phyloP scores from a whole-genome alignment of 2,113 vertebrate species.

The Haemorhous mexicanus region DNA sequence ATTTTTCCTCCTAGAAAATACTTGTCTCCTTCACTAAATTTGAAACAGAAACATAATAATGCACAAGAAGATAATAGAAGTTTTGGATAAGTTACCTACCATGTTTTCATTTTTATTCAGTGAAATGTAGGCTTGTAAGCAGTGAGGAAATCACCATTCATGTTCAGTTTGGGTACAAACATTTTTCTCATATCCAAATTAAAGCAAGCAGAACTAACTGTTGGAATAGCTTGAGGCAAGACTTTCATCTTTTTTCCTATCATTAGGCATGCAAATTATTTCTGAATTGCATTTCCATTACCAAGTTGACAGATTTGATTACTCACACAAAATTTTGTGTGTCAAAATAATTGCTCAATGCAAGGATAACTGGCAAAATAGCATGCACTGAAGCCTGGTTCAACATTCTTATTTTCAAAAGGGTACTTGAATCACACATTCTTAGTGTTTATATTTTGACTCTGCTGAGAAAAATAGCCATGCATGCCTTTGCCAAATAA shows the following conservation, averaged over 20 bases:
- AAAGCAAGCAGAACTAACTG: slow-evolving; percentile 31
- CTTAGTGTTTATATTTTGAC: not conserved
- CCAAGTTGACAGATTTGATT: slow-evolving; percentile 51
- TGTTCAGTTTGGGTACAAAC: not conserved
- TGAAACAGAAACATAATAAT: not conserved
- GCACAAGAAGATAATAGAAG: not conserved
- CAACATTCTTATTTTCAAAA: not conserved
- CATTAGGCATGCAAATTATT: slow-evolving; percentile 46
- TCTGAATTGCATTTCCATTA: not conserved
- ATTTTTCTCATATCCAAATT: not conserved
- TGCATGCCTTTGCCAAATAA: not conserved
- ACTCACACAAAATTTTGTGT: slow-evolving; percentile 13
- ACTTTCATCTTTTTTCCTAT: not conserved
- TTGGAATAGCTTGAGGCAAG: slow-evolving; percentile 20
- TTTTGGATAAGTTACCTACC: slow-evolving; percentile 21
- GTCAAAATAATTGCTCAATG: slow-evolving; percentile 35
- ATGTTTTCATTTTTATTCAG: not conserved
- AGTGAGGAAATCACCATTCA: not conserved
- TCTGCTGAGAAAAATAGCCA: slow-evolving; percentile 14
- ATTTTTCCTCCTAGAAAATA: not conserved
- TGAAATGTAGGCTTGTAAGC: not conserved
- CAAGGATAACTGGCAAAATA: slow-evolving; percentile 21
- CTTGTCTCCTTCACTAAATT: not conserved
- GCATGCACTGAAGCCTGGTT: not conserved
- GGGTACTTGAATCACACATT: not conserved